Evolutionary conservation across 2,797 vertebrate genomes (phyloP), one percentile per base, ranked within the genome.

Genomic region (Simalia tracyae): DNA sequence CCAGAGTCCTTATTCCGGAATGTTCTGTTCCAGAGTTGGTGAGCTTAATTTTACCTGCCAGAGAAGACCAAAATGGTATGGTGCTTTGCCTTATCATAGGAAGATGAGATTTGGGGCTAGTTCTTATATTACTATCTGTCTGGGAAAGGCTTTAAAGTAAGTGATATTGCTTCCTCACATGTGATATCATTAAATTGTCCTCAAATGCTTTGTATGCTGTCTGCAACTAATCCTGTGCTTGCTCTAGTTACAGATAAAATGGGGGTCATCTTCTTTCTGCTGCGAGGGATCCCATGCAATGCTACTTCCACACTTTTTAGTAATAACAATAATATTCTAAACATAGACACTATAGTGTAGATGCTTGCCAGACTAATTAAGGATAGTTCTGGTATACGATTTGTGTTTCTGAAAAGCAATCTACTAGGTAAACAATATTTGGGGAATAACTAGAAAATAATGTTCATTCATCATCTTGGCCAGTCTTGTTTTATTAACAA

Each of bases 391-490:
- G 19, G 8, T 90, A 22, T 12, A 24, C 3, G 9, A 89, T 94
- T 93, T 92, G 86, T 88, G 88, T 72, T 59, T 76, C 50, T 68
- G 10, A 72, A 88, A 31, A 89, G n/a, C 66, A 89, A 94, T 42
- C 46, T 5, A n/a, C 15, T 89, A 54, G 19, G 22, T 11, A 95
- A 95, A 95, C 94, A 95, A 94, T 94, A 94, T 89, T 56, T 14
- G 84, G 72, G 72, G 26, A 92, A 92, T 88, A 90, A 86, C 14
- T 64, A 10, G 60, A 91, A 87, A 87, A 88, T 15, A 59, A 7
- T 72, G 93, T 92, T 5, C 14, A 91, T 95, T 94, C 12, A n/a
- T 94, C 17, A 87, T 5, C 0, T 90, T 92, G 68, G 85, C 54
- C 90, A 95, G 91, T 89, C 94, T 87, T 76, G 24, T 31, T 4